These are phyloP conservation scores for Eremophila alpestris DNA, from an alignment of 2,797 vertebrate species.

Conservation along the genomic window DNA sequence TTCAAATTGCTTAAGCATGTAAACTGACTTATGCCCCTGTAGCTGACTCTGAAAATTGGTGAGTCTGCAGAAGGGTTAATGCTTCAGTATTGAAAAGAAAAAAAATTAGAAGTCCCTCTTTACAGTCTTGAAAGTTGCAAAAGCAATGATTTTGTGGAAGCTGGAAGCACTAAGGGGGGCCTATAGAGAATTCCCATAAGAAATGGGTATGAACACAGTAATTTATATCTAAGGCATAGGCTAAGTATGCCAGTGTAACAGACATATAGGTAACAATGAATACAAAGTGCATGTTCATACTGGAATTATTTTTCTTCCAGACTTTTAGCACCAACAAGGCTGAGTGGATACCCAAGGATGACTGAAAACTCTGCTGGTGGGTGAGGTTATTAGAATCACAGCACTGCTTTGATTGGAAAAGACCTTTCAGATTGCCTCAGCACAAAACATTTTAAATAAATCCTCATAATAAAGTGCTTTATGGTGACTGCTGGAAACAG, in stretches of 20 bases:
- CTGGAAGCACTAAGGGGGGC: rapidly evolving
- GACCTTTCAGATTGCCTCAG: not conserved
- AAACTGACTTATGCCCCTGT: not conserved
- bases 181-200: not conserved
- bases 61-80: not conserved
- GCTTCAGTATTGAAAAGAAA: not conserved
- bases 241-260: not conserved
- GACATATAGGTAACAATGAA: not conserved
- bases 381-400: not conserved
- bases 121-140: not conserved
- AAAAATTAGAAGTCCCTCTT: not conserved
- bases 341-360: not conserved
- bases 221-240: not conserved
- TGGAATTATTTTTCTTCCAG: not conserved
- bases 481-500: not conserved
- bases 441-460: not conserved
- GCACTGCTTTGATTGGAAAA: not conserved
- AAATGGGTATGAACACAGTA: not conserved
- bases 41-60: not conserved
- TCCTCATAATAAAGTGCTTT: not conserved
- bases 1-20: not conserved
- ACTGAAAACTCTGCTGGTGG: not conserved
- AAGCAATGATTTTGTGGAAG: not conserved
- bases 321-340: not conserved
- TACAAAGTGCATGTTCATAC: not conserved